phyloP scores from a whole-genome alignment of 2,888 invertebrate genomes.

The Catocala fraxini region DNA sequence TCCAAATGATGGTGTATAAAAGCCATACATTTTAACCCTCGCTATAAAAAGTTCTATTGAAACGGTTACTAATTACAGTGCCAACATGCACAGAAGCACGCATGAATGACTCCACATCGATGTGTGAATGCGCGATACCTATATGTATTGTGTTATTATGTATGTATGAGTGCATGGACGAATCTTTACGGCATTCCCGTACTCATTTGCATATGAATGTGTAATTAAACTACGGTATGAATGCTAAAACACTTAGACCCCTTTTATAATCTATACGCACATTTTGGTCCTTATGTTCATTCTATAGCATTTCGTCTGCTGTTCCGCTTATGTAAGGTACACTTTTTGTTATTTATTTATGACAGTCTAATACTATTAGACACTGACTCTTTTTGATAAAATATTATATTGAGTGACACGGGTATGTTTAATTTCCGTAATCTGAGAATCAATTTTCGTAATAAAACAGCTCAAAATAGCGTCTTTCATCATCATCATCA shows the following conservation, averaged over 20 bases:
- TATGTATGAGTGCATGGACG: slow-evolving; percentile 61
- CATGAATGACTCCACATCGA: slow-evolving; percentile 80
- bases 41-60: slow-evolving; percentile 72
- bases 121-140: slow-evolving; percentile 53
- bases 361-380: no score
- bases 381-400: no score
- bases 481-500: no score
- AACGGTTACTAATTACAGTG: slow-evolving; percentile 80
- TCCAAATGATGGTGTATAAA: slow-evolving; percentile 32
- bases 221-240: slow-evolving; percentile 84
- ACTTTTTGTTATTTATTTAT: background rate
- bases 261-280: slow-evolving; percentile 52
- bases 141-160: slow-evolving; percentile 30
- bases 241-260: slow-evolving; percentile 73
- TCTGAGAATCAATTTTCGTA: no score
- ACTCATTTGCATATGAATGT: slow-evolving; percentile 86
- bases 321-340: slow-evolving; percentile 1
- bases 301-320: slow-evolving; percentile 18
- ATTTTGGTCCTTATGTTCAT: slow-evolving; percentile 57
- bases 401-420: no score
- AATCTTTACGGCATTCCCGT: slow-evolving; percentile 81
- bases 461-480: no score
- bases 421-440: no score
- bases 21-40: slow-evolving; percentile 47
- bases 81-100: slow-evolving; percentile 77